phyloP scores from a whole-genome alignment of 2,113 vertebrate species.

The Chamaetylas fuelleborni region DNA sequence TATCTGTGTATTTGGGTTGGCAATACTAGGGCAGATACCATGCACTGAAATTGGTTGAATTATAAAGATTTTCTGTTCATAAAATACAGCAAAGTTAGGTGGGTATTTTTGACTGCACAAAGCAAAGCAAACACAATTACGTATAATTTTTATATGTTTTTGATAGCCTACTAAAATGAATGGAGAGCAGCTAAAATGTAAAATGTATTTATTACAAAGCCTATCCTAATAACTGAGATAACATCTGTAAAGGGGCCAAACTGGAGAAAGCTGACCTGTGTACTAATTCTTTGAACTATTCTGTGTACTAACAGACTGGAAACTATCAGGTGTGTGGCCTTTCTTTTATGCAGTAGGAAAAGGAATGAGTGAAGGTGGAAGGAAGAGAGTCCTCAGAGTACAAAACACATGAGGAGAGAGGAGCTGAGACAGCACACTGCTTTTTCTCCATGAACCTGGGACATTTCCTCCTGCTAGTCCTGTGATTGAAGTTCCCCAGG shows the following conservation, averaged over 20 bases:
- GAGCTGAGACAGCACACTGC: accelerated
- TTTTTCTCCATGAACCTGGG: not conserved
- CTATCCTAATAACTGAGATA: not conserved
- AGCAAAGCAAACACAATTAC: not conserved
- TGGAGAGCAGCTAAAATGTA: not conserved
- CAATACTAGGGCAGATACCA: not conserved
- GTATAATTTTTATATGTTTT: not conserved
- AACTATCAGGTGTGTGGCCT: not conserved
- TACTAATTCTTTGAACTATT: not conserved
- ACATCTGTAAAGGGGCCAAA: constrained; percentile 8
- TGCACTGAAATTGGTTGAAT: not conserved
- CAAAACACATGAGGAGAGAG: not conserved
- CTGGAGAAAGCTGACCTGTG: not conserved
- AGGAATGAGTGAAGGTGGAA: not conserved
- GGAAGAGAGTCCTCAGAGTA: not conserved
- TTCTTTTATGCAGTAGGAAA: not conserved
- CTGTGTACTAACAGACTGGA: not conserved
- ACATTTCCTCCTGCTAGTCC: not conserved
- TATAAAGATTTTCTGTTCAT: not conserved
- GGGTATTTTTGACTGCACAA: not conserved
- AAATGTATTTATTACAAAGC: not conserved
- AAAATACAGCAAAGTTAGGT: not conserved
- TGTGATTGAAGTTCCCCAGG: not conserved
- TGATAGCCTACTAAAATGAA: not conserved
- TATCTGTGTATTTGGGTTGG: not conserved